These are phyloP conservation scores for Agrotis clavis DNA, from an alignment of 2,888 invertebrate genomes.

Conservation along the genomic window DNA sequence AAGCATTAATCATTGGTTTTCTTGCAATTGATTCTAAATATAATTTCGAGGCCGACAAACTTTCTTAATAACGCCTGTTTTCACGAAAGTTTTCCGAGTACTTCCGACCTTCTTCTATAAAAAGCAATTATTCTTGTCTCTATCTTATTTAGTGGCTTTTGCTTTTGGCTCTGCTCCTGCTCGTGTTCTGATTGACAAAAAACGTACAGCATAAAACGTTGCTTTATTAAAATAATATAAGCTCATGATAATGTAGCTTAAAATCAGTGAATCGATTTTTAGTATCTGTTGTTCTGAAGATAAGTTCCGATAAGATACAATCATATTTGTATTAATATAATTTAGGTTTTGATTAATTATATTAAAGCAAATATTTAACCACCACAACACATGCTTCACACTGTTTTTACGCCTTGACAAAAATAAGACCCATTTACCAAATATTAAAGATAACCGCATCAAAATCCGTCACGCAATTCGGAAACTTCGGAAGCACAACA, in stretches of 20 bases:
- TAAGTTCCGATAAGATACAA: too few relatives aligned
- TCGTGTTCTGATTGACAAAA: too few relatives aligned
- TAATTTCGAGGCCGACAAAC: conserved; percentile 39
- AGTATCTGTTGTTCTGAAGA: too few relatives aligned
- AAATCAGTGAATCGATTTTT: too few relatives aligned
- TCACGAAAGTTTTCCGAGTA: conserved; percentile 26
- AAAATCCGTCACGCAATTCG: not conserved
- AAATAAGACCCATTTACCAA: not conserved
- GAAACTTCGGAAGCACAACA: not conserved
- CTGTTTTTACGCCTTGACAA: not conserved
- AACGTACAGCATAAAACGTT: too few relatives aligned
- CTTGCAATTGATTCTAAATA: conserved; percentile 35
- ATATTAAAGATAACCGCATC: not conserved
- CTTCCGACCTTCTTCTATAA: conserved; percentile 22
- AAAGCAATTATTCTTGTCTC: conserved; percentile 29
- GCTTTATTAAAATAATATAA: too few relatives aligned
- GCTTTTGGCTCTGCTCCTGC: not conserved
- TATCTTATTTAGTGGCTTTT: conserved; percentile 26
- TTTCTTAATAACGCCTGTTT: conserved; percentile 48
- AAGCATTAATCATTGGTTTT: conserved; percentile 56
- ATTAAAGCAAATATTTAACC: too few relatives aligned
- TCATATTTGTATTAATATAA: too few relatives aligned
- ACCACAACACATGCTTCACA: not conserved
- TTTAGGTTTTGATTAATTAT: too few relatives aligned
- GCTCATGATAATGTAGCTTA: too few relatives aligned